A percentile compares a stretch with the other conserved stretches of the same genome.
These are phyloP conservation scores for Regulus satrapa DNA, from an alignment of 2,113 vertebrate genomes.

Conservation along the genomic window DNA sequence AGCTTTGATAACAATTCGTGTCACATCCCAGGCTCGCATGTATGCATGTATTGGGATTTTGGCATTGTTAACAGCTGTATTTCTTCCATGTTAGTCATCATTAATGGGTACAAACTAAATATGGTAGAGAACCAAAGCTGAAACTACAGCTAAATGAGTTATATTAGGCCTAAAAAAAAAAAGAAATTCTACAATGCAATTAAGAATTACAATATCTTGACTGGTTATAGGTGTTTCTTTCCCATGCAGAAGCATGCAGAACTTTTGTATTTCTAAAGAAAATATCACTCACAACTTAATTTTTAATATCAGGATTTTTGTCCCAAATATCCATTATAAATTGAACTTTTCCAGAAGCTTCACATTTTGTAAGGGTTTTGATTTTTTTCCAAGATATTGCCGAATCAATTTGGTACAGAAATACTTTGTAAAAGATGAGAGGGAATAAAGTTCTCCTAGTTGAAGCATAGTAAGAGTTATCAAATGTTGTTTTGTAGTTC, in stretches of 20 bases:
- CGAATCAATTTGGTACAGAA: not conserved
- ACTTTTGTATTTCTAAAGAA: not conserved
- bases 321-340: not conserved
- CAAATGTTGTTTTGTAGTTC: not conserved
- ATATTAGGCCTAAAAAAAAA: constrained; percentile 21
- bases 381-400: not conserved
- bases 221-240: constrained; percentile 32
- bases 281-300: not conserved
- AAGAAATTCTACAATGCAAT: constrained; percentile 25
- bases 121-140: not conserved
- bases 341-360: not conserved
- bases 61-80: constrained; percentile 1
- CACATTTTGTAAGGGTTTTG: not conserved
- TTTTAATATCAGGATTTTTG: not conserved
- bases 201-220: constrained; percentile 48
- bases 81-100: constrained; percentile 7
- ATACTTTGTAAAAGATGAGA: not conserved
- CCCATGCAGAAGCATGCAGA: not conserved
- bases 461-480: not conserved
- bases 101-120: constrained; percentile 34
- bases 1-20: constrained; percentile 18
- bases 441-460: not conserved
- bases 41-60: not conserved
- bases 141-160: constrained; percentile 38
- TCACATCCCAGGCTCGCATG: not conserved